These are phyloP conservation scores for Motacilla alba DNA, from an alignment of 2,113 vertebrate genomes.

Conservation along the genomic window DNA sequence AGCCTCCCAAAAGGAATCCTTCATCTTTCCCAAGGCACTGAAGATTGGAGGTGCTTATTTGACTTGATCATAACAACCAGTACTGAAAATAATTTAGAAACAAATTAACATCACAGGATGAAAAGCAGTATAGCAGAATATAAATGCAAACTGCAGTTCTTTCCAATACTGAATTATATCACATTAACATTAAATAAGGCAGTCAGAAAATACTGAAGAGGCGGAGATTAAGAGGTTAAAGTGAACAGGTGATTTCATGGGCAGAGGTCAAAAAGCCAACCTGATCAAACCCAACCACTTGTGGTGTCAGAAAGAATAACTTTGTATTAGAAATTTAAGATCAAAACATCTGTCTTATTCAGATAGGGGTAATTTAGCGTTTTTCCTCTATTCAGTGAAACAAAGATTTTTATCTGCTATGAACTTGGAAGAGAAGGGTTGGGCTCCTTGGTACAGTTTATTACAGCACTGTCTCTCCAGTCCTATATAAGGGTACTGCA, in stretches of 20 bases:
- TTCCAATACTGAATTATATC: neutral
- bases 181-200: neutral
- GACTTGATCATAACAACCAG: accelerated
- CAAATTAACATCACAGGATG: neutral
- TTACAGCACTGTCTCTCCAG: neutral
- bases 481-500: neutral
- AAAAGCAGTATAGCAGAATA: neutral
- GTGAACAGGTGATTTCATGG: neutral
- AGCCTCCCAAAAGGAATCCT: neutral
- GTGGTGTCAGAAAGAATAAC: neutral
- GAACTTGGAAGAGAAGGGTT: neutral
- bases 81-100: neutral
- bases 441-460: neutral
- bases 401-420: neutral
- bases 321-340: neutral
- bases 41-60: neutral
- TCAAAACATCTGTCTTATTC: neutral
- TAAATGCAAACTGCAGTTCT: neutral
- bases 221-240: neutral
- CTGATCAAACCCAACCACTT: neutral
- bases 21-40: neutral
- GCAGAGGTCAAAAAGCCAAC: neutral
- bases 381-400: neutral
- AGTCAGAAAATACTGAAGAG: neutral
- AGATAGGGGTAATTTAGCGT: neutral